phyloP scores from a whole-genome alignment of 2,888 invertebrate species.

The Tipula lateralis region DNA sequence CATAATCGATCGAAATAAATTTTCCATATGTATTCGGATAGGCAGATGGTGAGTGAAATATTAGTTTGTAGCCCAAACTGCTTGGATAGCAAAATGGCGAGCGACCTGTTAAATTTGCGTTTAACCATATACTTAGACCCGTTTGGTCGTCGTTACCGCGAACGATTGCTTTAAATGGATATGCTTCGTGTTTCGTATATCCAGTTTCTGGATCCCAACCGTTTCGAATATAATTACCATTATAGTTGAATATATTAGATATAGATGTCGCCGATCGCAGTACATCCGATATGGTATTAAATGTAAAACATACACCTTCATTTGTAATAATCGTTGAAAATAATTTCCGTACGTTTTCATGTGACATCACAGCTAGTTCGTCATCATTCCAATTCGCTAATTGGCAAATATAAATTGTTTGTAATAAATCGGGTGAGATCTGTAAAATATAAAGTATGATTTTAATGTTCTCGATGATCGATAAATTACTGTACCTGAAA shows the following conservation, averaged over 20 bases:
- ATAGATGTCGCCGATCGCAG: too few species aligned
- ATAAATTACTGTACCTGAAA: too few species aligned
- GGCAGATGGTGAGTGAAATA: slow-evolving; percentile 66
- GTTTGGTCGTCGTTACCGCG: not conserved
- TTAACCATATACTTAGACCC: not conserved
- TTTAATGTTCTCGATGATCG: too few species aligned
- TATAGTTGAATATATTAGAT: too few species aligned
- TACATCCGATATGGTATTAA: not conserved
- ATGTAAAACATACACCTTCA: not conserved
- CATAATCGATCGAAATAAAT: slow-evolving; percentile 62
- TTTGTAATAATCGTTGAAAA: not conserved
- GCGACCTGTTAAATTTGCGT: not conserved
- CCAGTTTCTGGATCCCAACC: not conserved
- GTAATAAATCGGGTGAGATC: not conserved
- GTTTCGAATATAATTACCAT: not conserved
- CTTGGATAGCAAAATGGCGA: not conserved
- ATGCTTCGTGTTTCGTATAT: not conserved
- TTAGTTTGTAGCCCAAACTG: slow-evolving; percentile 31
- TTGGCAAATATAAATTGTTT: not conserved
- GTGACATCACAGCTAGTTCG: not conserved
- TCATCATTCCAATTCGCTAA: not conserved
- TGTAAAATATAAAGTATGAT: too few species aligned
- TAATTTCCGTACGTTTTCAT: not conserved
- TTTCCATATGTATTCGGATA: slow-evolving; percentile 62
- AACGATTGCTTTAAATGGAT: not conserved